Conservation (phyloP, 2,113 vertebrate genomes). For the Chionis minor region DNA sequence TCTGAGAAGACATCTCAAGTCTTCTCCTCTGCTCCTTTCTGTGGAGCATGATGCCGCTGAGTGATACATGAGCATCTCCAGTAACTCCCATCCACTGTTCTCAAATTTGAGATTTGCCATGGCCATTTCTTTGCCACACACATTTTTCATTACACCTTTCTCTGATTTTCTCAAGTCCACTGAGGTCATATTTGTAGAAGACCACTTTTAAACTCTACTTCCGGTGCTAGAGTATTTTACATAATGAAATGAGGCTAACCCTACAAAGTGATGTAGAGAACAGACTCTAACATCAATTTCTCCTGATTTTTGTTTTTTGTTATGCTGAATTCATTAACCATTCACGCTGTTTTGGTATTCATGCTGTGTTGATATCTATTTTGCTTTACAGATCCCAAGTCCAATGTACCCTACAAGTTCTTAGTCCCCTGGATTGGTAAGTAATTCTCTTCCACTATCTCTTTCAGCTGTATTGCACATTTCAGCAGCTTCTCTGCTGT, state of each 20-base stretch:
- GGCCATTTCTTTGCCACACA: neutral
- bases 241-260: neutral
- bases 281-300: fast-evolving
- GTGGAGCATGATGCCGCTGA: neutral
- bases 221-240: neutral
- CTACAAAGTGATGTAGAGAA: neutral
- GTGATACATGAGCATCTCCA: neutral
- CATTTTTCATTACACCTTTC: neutral
- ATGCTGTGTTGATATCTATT: neutral
- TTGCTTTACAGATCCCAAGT: conserved; percentile 28
- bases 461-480: neutral
- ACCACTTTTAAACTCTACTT: neutral
- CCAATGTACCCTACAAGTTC: neutral
- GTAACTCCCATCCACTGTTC: neutral
- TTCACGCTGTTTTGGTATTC: neutral
- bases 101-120: neutral
- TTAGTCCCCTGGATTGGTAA: conserved; percentile 48
- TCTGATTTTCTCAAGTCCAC: neutral
- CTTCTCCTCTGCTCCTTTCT: neutral
- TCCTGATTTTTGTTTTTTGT: neutral
- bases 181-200: neutral
- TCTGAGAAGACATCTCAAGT: neutral
- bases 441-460: neutral
- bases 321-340: neutral
- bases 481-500: neutral